Evolutionary conservation across 2,888 invertebrate genomes (phyloP), one percentile per base, ranked within the genome.

Genomic region (Baronia brevicornis): DNA sequence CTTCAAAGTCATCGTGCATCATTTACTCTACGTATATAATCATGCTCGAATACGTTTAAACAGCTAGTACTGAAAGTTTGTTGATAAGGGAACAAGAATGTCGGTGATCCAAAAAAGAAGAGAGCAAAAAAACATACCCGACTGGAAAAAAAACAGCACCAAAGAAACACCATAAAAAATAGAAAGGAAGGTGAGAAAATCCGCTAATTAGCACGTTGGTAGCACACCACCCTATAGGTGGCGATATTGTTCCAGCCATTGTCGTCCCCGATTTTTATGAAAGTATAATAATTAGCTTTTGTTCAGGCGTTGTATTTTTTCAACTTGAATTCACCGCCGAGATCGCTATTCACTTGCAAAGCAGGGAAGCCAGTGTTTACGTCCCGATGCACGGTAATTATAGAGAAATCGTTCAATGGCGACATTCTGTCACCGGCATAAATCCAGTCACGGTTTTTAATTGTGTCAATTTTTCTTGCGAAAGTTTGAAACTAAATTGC

Each of bases 261-360:
- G 77, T 73, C 51, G 51, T 44, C 39, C 30, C 49, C n/a, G 44
- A 51, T 58, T 59, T 57, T 59, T 62, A 62, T 67, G 60, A 60
- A 68, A 64, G 58, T 62, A 68, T 82, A 80, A n/a, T n/a, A n/a
- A 80, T 80, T 80, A 80, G 61, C 70, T 62, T 70, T 77, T 77
- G 73, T 79, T 72, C 72, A 62, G 59, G 56, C 57, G 59, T 54
- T 68, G 65, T 67, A 65, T 72, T 77, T 71, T 73, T 68, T n/a
- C 63, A 46, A 60, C 55, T 46, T 39, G 54, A 60, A 60, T 62
- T 53, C 44, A 44, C 53, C 51, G 51, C 50, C 50, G 49, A 46
- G 44, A 39, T 40, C 51, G 53, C 64, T 50, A 70, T 74, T 74
- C 73, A 66, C 47, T 71, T 68, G 71, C 67, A 70, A 70, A 72